phyloP scores from a whole-genome alignment of 1,140 invertebrate species.

The Physella acuta region DNA sequence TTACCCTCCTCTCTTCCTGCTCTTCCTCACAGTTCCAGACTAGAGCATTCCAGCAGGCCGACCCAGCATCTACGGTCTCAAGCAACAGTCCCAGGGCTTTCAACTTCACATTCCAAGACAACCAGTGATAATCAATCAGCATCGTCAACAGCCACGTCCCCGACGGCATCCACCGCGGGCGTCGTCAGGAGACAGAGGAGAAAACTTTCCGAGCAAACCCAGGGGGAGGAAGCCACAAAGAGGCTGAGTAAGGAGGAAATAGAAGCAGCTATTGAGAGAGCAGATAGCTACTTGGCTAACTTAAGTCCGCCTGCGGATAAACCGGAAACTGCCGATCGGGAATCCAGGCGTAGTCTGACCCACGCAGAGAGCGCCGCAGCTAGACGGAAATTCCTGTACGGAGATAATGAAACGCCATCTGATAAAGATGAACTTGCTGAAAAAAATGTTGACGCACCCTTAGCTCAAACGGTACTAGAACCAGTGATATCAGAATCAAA shows the following conservation, averaged over 20 bases:
- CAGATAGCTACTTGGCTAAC: slow-evolving; percentile 45
- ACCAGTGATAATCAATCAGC: slow-evolving; percentile 12
- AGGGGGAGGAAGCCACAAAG: slow-evolving; percentile 19
- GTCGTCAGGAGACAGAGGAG: slow-evolving; percentile 26
- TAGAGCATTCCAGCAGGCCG: slow-evolving; percentile 27
- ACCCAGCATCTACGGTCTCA: not conserved
- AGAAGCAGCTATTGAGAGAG: slow-evolving; percentile 43
- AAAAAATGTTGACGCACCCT: not conserved
- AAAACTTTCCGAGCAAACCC: slow-evolving; percentile 7
- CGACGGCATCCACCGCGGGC: not conserved
- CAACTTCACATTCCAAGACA: slow-evolving; percentile 27
- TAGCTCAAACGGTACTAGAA: not conserved
- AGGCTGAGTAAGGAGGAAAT: slow-evolving; percentile 47
- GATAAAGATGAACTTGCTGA: not conserved
- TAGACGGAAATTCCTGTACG: slow-evolving; percentile 17
- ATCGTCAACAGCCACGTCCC: not conserved
- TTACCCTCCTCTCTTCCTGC: not conserved
- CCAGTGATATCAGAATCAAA: not conserved
- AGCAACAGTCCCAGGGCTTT: slow-evolving; percentile 16
- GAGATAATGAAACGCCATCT: not conserved
- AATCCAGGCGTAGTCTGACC: not conserved
- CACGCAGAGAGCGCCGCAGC: not conserved
- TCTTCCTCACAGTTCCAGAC: slow-evolving; percentile 22
- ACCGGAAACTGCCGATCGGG: not conserved
- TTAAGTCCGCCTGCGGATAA: slow-evolving; percentile 3